These are phyloP conservation scores for Plagodis pulveraria DNA, from an alignment of 2,888 invertebrate genomes.

Conservation along the genomic window DNA sequence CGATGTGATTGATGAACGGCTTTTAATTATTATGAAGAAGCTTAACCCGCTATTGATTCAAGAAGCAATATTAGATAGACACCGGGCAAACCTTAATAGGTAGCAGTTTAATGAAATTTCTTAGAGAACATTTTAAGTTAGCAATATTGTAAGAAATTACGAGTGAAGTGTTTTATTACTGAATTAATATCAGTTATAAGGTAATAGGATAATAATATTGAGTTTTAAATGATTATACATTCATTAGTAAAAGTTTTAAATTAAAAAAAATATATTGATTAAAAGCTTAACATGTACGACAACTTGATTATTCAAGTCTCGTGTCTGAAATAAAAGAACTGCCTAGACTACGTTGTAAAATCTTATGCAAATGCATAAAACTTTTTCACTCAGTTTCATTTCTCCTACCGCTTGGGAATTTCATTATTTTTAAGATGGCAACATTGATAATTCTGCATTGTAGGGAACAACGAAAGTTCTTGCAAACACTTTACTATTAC, in stretches of 20 bases:
- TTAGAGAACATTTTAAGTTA: constrained; percentile 28
- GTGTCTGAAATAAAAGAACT: constrained; percentile 27
- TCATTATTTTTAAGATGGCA: constrained; percentile 31
- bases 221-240: too few relatives aligned
- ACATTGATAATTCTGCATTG: constrained; percentile 26
- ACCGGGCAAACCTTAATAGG: constrained; percentile 30
- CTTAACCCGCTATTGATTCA: constrained; percentile 54
- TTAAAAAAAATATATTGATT: too few relatives aligned
- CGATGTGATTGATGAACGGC: constrained; percentile 60
- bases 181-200: constrained; percentile 11
- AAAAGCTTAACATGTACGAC: not conserved
- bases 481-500: constrained; percentile 12
- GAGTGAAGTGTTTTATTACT: constrained; percentile 1
- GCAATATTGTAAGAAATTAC: constrained; percentile 20
- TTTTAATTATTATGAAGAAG: constrained; percentile 60
- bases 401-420: constrained; percentile 29
- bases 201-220: too few relatives aligned
- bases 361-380: constrained; percentile 35
- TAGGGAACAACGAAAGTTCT: constrained; percentile 14
- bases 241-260: too few relatives aligned
- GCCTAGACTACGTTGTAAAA: constrained; percentile 24
- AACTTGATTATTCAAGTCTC: constrained; percentile 24
- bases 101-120: constrained; percentile 54
- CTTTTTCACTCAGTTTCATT: constrained; percentile 35
- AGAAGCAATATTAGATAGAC: constrained; percentile 56